Conservation (phyloP, 2,797 vertebrate genomes). For the Lycodopsis pacificus region DNA sequence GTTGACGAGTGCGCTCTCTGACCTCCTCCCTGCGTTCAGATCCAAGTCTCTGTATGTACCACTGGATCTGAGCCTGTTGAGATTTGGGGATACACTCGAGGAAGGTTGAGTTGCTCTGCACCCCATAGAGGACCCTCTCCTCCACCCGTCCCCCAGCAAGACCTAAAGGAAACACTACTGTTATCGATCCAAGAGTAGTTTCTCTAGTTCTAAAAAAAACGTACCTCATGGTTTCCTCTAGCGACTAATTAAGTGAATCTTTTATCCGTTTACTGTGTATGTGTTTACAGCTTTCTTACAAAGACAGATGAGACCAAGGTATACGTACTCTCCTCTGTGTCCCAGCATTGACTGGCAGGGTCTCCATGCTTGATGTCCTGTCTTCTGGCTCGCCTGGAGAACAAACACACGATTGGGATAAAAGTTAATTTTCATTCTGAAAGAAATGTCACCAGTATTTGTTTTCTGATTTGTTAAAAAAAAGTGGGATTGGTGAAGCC, state of each 20-base stretch:
- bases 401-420: conserved; percentile 49
- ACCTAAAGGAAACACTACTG: conserved; percentile 66
- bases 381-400: conserved; percentile 91
- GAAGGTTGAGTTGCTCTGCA: conserved; percentile 98
- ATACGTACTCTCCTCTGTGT: conserved; percentile 92
- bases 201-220: not conserved
- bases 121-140: conserved; percentile 95
- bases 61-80: conserved; percentile 90
- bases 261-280: not conserved
- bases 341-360: conserved; percentile 96
- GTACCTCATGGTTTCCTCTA: not conserved
- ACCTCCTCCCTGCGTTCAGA: conserved; percentile 91
- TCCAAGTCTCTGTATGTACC: conserved; percentile 82
- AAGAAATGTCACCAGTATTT: not conserved
- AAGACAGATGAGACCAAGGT: not conserved
- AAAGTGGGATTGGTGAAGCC: not conserved
- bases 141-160: conserved; percentile 87
- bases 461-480: not conserved
- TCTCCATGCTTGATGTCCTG: conserved; percentile 98
- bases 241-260: not conserved
- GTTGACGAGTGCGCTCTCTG: conserved; percentile 57
- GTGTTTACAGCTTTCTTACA: not conserved
- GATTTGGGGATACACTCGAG: conserved; percentile 98
- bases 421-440: not conserved
- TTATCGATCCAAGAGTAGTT: conserved; percentile 14